Evolutionary conservation across 2,888 invertebrate species (phyloP).

Genomic region (Dryococelus australis): DNA sequence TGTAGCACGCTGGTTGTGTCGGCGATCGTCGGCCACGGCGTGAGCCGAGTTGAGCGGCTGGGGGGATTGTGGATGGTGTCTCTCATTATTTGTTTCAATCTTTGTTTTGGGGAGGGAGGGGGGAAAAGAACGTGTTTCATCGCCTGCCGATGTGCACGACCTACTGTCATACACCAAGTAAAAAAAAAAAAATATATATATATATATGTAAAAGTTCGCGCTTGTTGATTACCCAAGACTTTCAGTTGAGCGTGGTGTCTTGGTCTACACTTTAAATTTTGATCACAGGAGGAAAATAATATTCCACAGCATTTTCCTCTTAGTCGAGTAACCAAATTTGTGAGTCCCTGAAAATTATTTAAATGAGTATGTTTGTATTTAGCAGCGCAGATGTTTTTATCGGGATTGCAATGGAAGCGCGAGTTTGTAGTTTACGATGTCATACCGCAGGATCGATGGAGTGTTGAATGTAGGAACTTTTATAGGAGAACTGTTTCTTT

Average conservation of each 20-base stretch:
- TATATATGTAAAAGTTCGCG: not conserved
- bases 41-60: too few relatives aligned
- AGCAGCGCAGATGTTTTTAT: not conserved
- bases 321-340: not conserved
- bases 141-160: not conserved
- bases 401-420: not conserved
- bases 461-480: not conserved
- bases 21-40: too few relatives aligned
- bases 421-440: not conserved
- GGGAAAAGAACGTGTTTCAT: not conserved
- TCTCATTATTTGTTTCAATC: too few relatives aligned
- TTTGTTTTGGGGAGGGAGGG: too few relatives aligned
- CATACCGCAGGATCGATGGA: not conserved
- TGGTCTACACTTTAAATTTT: not conserved
- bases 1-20: too few relatives aligned
- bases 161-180: not conserved
- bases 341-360: not conserved
- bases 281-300: not conserved
- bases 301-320: conserved; percentile 16
- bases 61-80: too few relatives aligned
- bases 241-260: too few relatives aligned
- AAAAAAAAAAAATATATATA: too few relatives aligned
- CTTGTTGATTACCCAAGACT: not conserved
- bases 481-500: too few relatives aligned
- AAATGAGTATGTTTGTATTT: conserved; percentile 1